Evolutionary conservation across 2,888 invertebrate genomes (phyloP).

Genomic region (Pheosia gnoma): DNA sequence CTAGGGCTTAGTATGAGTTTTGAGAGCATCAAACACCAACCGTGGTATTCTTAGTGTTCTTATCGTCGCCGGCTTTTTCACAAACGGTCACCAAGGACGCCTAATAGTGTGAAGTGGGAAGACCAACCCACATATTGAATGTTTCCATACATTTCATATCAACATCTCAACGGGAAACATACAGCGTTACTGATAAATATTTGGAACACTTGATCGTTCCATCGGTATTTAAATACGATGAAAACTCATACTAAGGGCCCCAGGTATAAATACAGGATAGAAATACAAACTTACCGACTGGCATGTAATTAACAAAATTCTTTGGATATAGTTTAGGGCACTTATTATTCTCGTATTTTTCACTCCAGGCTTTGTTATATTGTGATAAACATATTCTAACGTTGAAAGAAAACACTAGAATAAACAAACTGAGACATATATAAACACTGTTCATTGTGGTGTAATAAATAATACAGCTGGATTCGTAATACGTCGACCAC

Average conservation of each 20-base stretch:
- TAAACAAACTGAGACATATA: conserved; percentile 45
- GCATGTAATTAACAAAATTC: conserved; percentile 82
- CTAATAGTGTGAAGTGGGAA: too few relatives aligned
- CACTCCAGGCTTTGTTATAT: conserved; percentile 75
- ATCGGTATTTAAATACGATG: too few relatives aligned
- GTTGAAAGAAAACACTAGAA: conserved; percentile 54
- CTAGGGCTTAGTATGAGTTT: too few relatives aligned
- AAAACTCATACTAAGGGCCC: neutral
- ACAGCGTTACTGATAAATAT: too few relatives aligned
- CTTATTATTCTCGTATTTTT: conserved; percentile 77
- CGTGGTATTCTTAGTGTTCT: too few relatives aligned
- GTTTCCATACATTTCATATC: too few relatives aligned
- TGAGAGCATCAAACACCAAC: too few relatives aligned
- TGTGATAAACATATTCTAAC: conserved; percentile 60
- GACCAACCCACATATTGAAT: too few relatives aligned
- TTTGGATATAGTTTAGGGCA: conserved; percentile 83
- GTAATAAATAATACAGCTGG: neutral
- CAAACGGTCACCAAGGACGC: too few relatives aligned
- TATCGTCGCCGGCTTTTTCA: too few relatives aligned
- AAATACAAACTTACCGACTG: conserved; percentile 75
- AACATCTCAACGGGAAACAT: too few relatives aligned
- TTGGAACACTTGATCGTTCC: too few relatives aligned
- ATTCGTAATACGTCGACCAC: neutral
- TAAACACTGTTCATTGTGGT: conserved; percentile 22
- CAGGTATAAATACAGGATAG: neutral